Evolutionary conservation across 2,113 vertebrate genomes (phyloP), one percentile per base, ranked within the genome.

Genomic region (Apteryx mantelli): DNA sequence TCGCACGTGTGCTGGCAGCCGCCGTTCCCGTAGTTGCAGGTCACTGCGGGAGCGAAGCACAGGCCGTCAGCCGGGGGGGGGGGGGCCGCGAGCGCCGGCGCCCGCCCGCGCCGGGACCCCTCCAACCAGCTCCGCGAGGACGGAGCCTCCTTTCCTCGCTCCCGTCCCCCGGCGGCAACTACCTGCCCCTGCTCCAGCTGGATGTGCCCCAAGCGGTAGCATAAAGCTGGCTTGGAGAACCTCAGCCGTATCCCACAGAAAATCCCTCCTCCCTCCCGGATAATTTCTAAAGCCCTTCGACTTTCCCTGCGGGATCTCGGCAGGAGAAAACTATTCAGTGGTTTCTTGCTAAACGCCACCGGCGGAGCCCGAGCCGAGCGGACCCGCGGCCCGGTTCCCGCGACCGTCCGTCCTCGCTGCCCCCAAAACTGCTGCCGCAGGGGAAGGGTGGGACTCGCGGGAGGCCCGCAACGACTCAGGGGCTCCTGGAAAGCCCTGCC

Each of bases 1-100:
- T 99, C 99, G 1, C 99, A 99, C 12, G 99, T 99, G 97, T 99
- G 99, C 96, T 99, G 99, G 98, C 99, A 99, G 56, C 99, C 99
- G 7, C 99, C 99, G 1, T 99, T 99, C 8, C 99, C 99, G 2
- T 99, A 99, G 98, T 99, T 99, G 98, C 99, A 99, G 3, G 99
- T 99, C 98, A 99, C 99, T 99, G 96, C 20, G 69, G 92, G 91
- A 97, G 91, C 82, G 95, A 79, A 93, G 71, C 70, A 82, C 6
- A 11, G 0, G 42, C 30, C 1, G 11, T 94, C 71, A 96, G 26
- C 32, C 3, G 0, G 1, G 36, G 48, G 53, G 36, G 36, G 52
- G 50, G 50, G 50, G 12, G 11, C 53, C 53, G 25, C 52, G 46
- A 48, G 46, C 46, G 4, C 44, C 44, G 14, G 14, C 16, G 18